Evolutionary conservation across 2,797 vertebrate genomes (phyloP).

Genomic region (Selene dorsalis): DNA sequence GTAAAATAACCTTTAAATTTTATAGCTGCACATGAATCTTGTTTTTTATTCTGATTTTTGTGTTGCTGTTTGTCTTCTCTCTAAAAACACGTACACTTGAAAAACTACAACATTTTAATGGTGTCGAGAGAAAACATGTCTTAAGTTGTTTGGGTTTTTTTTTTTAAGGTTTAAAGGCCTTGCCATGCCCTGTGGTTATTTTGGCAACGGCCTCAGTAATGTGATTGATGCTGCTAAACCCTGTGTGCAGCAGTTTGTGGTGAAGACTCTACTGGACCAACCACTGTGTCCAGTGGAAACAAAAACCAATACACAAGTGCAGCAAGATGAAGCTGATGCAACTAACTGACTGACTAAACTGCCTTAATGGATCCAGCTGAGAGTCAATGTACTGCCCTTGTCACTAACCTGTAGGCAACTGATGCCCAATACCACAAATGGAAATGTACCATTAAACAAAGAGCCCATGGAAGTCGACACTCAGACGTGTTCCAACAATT

Average conservation of each 20-base stretch:
- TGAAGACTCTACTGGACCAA: neutral
- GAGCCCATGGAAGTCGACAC: conserved; percentile 4
- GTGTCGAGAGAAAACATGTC: neutral
- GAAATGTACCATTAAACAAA: conserved; percentile 20
- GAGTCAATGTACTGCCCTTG: conserved; percentile 37
- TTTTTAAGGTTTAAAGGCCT: conserved; percentile 25
- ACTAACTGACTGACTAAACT: conserved; percentile 51
- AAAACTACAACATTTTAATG: neutral
- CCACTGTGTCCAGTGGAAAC: conserved; percentile 18
- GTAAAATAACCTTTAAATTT: neutral
- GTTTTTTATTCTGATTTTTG: neutral
- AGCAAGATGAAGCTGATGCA: conserved; percentile 51
- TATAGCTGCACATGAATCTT: neutral
- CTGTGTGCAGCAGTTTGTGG: conserved; percentile 3
- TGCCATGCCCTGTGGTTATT: conserved; percentile 5
- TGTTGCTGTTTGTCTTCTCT: neutral
- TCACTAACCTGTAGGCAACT: conserved; percentile 36
- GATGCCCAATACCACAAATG: neutral
- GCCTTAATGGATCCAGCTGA: conserved; percentile 46
- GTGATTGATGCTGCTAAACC: conserved; percentile 39
- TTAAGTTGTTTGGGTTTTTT: neutral
- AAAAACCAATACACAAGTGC: conserved; percentile 40
- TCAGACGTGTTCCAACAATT: conserved; percentile 15
- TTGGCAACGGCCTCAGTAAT: conserved; percentile 22
- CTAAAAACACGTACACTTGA: neutral